Conservation (phyloP, 1,140 invertebrate species). For the Drosophila pseudoobscura region DNA sequence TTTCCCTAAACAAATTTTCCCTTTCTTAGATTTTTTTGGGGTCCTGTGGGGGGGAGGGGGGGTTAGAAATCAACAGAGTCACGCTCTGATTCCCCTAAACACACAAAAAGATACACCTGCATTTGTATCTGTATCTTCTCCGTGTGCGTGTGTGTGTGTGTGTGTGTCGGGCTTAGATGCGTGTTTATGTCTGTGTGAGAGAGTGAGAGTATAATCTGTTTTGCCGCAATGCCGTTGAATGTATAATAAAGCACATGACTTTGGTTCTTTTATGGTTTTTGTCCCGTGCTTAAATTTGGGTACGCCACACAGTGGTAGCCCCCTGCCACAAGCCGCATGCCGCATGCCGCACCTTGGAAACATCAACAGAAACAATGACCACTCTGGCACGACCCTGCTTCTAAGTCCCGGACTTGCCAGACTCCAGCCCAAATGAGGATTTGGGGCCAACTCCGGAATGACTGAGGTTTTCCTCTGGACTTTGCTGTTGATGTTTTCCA, state of each 20-base stretch:
- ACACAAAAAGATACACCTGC: slow-evolving; percentile 21
- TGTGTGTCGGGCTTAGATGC: slow-evolving; percentile 13
- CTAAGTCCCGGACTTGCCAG: too few relatives aligned
- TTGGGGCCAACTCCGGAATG: too few relatives aligned
- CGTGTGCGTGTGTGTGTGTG: slow-evolving; percentile 22
- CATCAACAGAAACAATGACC: slow-evolving; percentile 30
- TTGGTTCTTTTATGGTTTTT: slow-evolving; percentile 62
- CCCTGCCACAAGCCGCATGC: not conserved
- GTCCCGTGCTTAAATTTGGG: slow-evolving; percentile 54
- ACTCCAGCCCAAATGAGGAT: too few relatives aligned
- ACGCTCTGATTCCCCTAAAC: slow-evolving; percentile 37
- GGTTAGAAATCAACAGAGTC: slow-evolving; percentile 23
- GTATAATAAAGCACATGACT: slow-evolving; percentile 78
- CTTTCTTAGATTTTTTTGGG: not conserved
- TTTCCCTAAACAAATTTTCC: slow-evolving; percentile 18
- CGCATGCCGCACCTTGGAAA: slow-evolving; percentile 35
- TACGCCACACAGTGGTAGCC: slow-evolving; percentile 1
- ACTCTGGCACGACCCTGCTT: not conserved
- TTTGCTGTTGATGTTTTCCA: too few relatives aligned
- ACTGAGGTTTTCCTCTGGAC: too few relatives aligned
- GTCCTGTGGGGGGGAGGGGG: too few relatives aligned
- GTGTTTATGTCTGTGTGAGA: too few relatives aligned
- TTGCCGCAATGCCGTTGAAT: slow-evolving; percentile 77
- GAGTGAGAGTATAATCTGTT: slow-evolving; percentile 47
- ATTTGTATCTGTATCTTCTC: not conserved